These are phyloP conservation scores for Crocodylus rhombifer DNA, from an alignment of 2,797 vertebrate genomes.

Conservation along the genomic window DNA sequence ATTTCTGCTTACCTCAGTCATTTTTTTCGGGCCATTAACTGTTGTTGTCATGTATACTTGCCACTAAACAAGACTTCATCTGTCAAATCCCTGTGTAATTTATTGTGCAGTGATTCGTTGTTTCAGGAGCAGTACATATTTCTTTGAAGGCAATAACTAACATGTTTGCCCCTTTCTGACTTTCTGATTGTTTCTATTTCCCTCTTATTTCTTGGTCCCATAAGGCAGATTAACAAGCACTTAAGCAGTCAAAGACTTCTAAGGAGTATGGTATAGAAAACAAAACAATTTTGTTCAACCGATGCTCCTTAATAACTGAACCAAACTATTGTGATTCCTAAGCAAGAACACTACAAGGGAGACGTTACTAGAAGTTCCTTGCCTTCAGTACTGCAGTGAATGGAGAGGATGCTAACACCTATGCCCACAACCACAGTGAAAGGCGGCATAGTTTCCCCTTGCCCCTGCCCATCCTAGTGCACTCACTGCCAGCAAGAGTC, in stretches of 20 bases:
- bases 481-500: background rate
- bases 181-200: background rate
- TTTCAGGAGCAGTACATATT: slow-evolving; percentile 1
- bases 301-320: background rate
- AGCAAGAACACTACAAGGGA: background rate
- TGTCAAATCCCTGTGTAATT: slow-evolving; percentile 47
- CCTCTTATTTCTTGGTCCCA: background rate
- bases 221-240: background rate
- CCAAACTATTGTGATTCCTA: background rate
- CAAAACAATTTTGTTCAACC: background rate
- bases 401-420: background rate
- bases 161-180: background rate
- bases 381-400: background rate
- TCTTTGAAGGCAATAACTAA: slow-evolving; percentile 42
- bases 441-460: too few relatives aligned
- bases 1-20: slow-evolving; percentile 38
- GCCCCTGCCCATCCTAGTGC: background rate
- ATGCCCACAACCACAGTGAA: too few relatives aligned
- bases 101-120: slow-evolving; percentile 31
- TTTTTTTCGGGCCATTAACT: slow-evolving; percentile 53
- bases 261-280: background rate
- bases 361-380: background rate
- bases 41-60: background rate
- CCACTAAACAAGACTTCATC: slow-evolving; percentile 55
- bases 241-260: background rate